phyloP scores from a whole-genome alignment of 2,888 invertebrate genomes.

The Mythimna impura region DNA sequence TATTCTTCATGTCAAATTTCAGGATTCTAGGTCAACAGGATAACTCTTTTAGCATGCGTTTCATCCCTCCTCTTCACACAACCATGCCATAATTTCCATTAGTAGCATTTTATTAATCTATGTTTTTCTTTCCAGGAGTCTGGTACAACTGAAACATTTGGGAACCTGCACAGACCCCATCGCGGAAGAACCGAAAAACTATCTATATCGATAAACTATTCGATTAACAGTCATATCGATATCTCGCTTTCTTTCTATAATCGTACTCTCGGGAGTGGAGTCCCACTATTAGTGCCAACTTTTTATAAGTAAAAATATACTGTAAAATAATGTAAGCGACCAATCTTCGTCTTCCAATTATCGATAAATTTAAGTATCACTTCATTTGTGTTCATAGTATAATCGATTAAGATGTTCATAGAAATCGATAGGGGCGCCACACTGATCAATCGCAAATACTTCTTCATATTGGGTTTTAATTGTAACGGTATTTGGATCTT shows the following conservation, averaged over 20 bases:
- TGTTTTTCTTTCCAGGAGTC: slow-evolving; percentile 85
- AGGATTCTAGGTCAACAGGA: no score
- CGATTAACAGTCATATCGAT: slow-evolving; percentile 73
- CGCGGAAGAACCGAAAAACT: slow-evolving; percentile 96
- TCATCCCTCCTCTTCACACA: no score
- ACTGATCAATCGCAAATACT: slow-evolving; percentile 63
- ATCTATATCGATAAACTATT: slow-evolving; percentile 92
- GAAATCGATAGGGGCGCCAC: slow-evolving; percentile 37
- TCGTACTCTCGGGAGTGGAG: slow-evolving; percentile 64
- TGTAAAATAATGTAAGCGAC: slow-evolving; percentile 70
- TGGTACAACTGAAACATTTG: slow-evolving; percentile 94
- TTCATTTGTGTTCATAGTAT: slow-evolving; percentile 49
- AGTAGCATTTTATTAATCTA: neutral
- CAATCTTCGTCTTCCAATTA: slow-evolving; percentile 75
- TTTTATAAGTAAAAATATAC: slow-evolving; percentile 67
- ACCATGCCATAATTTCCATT: no score
- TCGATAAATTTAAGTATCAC: slow-evolving; percentile 61
- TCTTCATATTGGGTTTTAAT: slow-evolving; percentile 68
- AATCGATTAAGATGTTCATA: slow-evolving; percentile 31
- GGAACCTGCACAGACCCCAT: slow-evolving; percentile 96
- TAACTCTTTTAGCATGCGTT: no score
- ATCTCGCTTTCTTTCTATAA: slow-evolving; percentile 75
- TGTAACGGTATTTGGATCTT: slow-evolving; percentile 55
- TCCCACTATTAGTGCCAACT: slow-evolving; percentile 83
- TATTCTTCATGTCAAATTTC: no score